Evolutionary conservation across 1,140 invertebrate species (phyloP).

Genomic region (Ericerus pela): DNA sequence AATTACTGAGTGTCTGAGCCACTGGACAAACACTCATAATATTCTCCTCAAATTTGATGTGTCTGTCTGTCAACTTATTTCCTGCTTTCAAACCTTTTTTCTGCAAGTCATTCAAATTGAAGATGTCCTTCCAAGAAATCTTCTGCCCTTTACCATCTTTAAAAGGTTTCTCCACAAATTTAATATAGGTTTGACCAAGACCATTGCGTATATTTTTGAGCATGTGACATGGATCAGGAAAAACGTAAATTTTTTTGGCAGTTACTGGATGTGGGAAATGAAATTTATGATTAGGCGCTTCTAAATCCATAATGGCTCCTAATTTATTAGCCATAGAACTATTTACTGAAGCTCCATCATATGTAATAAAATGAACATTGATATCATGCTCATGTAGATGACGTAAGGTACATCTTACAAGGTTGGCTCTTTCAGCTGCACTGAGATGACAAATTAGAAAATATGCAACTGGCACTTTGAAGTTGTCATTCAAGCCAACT

Average conservation of each 20-base stretch:
- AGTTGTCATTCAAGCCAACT: conserved; percentile 9
- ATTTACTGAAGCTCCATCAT: conserved; percentile 11
- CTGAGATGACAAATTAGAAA: conserved; percentile 7
- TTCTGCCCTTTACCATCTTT: neutral
- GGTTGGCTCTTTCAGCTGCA: conserved; percentile 7
- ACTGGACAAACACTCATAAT: conserved; percentile 2
- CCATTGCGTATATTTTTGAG: conserved; percentile 22
- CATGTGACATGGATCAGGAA: conserved; percentile 23
- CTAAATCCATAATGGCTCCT: neutral
- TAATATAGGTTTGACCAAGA: conserved; percentile 16
- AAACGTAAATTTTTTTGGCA: conserved; percentile 19
- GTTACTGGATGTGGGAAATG: conserved; percentile 21
- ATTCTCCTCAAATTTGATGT: neutral
- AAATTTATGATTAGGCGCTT: neutral
- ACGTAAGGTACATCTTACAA: neutral
- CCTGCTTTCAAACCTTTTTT: conserved; percentile 11
- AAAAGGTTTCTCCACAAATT: too few relatives aligned
- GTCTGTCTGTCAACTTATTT: conserved; percentile 13
- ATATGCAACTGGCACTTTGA: conserved; percentile 17
- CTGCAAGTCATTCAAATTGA: neutral
- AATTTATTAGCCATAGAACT: neutral
- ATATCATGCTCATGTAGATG: neutral
- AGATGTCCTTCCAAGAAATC: conserved; percentile 11
- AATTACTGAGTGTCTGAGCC: conserved; percentile 18
- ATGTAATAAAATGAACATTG: neutral